Base-by-base conservation (phyloP, 2,113 vertebrate species). In the Scomber japonicus region DNA sequence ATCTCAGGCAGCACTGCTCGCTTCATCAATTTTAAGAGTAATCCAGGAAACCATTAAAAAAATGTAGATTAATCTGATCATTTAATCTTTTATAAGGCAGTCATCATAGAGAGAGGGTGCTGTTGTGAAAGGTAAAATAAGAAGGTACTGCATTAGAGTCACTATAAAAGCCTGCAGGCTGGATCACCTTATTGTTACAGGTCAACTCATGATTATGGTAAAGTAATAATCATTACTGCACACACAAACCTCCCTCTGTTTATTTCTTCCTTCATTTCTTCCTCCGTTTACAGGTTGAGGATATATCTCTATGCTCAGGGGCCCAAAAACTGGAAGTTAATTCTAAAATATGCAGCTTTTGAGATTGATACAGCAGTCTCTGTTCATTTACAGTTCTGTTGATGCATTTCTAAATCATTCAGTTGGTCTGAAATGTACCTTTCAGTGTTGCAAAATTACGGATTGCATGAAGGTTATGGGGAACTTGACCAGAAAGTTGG, bases 401-500 rank as follows among this genome's bases (percentile, higher is more conserved):
- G 48, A 15, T 49, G 59, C 11, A 16, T 57, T 46, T 46, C 15
- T 16, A 46, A 35, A 51, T 66, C 60, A 45, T n/a, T 55, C 27
- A 21, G 65, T n/a, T 45, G n/a, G 13, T 44, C 17, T 40, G 35
- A 40, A 7, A 40, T 40, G 7, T 6, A 19, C 14, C 31, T 7
- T 56, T 55, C 3, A 0, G 30, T n/a, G 71, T 31, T 35, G 44
- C 19, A 44, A 45, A 60, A 44, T 11, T 13, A 44, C 30, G 11
- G 27, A 66, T 65, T 3, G 9, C 11, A 30, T 16, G 3, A 19
- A 14, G 10, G 31, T 60, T 65, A 48, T 45, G 9, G 21, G 11
- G 5, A 44, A 53, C 53, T 57, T 50, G 66, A 71, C 61, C 35
- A 67, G 11, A n/a, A 71, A 2, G 24, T 24, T 72, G 6, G 16